These are phyloP conservation scores for Aphelocoma californica DNA, from an alignment of 2,797 vertebrate genomes.

Conservation along the genomic window DNA sequence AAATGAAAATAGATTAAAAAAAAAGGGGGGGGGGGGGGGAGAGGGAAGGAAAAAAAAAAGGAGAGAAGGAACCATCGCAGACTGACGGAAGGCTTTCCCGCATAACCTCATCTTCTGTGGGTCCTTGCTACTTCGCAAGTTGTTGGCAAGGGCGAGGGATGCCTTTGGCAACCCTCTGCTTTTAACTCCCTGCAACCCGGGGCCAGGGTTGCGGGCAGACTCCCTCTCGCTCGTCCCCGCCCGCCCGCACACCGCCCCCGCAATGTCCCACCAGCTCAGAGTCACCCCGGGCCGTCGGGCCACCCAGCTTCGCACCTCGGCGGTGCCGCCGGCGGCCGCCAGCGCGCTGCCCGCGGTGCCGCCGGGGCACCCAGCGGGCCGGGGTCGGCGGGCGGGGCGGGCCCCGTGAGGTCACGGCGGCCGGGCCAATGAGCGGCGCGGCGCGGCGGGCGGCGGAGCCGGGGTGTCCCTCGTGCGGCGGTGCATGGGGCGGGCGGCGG, in stretches of 20 bases:
- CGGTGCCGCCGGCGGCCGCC: neutral
- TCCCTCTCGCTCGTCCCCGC: neutral
- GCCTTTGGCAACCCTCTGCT: neutral
- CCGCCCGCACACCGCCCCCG: neutral
- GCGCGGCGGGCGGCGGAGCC: neutral
- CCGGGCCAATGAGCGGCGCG: neutral
- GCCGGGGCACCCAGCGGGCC: too few species aligned
- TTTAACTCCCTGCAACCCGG: neutral
- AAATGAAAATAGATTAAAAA: neutral
- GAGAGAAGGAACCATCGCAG: neutral
- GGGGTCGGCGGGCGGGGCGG: neutral
- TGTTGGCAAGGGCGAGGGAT: neutral
- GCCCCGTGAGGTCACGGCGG: constrained; percentile 35
- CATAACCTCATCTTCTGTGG: neutral
- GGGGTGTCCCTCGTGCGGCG: neutral
- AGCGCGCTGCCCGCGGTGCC: neutral
- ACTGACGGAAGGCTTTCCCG: neutral
- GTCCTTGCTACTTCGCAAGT: neutral
- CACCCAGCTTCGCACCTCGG: neutral
- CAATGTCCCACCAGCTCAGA: neutral
- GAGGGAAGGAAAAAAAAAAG: rapidly evolving
- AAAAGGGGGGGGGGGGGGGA: rapidly evolving
- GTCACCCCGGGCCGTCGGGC: neutral
- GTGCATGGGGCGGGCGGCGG: constrained; percentile 15
- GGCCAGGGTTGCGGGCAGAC: neutral